Evolutionary conservation across 2,113 vertebrate genomes (phyloP), one percentile per base, ranked within the genome.

Genomic region (Cygnus buccinator): DNA sequence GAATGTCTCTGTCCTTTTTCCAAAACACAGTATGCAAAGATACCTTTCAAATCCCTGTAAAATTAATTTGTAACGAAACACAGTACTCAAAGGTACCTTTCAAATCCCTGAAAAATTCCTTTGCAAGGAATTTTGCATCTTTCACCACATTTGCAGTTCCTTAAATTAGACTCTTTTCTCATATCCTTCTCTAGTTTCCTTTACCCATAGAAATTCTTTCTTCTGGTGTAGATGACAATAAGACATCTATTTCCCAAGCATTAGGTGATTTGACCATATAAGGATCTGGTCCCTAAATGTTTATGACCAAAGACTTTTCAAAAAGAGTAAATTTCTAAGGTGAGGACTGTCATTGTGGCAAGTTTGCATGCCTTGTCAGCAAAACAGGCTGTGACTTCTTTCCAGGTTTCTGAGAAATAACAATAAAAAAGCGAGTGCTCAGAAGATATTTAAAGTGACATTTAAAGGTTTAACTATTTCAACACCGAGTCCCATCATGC

Each of bases 31-130:
- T 11, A 48, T 77, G 83, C 26, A 35, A 62, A 62, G 26, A 21
- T n/a, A 13, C 11, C 52, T 78, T 85, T 62, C 41, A 81, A 84
- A 84, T 50, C 21, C 22, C 11, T 17, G 22, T 84, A 39, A 76
- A 83, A 58, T 10, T 78, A 23, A 0, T 0, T 4, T 70, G 50
- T 8, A 44, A 80, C 9, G 44, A 84, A 77, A 44, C 5, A 2
- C 48, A 50, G 21, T 13, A 46, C 70, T 85, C 26, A 35, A 62
- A 70, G 23, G 19, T 33, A 13, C 11, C 46, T 78, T 85, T 62
- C 41, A 81, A 84, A 84, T 50, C 21, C 23, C 11, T 20, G 23
- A 89, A 39, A 76, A 84, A 58, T 11, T 78, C 21, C 0, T 0
- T 4, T 70, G 50, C 7, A 44, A 80, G 12, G 44, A 89, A 72